phyloP scores from a whole-genome alignment of 2,888 invertebrate genomes.

The Hemistola chrysoprasaria region DNA sequence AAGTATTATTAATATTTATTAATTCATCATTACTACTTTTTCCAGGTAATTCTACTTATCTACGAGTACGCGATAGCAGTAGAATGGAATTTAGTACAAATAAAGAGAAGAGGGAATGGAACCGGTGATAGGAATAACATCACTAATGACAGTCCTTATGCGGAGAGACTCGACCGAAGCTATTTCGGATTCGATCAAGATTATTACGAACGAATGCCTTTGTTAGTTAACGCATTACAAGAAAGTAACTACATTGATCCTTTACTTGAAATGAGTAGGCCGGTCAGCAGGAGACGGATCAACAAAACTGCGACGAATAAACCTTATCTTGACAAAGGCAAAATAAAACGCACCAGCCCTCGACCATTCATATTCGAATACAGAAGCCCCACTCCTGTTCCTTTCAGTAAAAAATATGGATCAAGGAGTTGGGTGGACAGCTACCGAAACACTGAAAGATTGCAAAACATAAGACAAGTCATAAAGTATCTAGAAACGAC shows the following conservation, averaged over 20 bases:
- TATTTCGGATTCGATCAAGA: conserved; percentile 73
- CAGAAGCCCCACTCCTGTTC: conserved; percentile 61
- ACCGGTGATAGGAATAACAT: conserved; percentile 34
- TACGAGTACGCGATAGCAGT: conserved; percentile 76
- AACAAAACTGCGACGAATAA: conserved; percentile 29
- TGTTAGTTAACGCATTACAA: conserved; percentile 72
- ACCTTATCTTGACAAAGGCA: conserved; percentile 34
- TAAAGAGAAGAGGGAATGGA: conserved; percentile 36
- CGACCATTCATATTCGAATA: conserved; percentile 76
- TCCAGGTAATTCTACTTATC: conserved; percentile 78
- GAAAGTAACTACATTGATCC: conserved; percentile 64
- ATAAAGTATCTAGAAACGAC: conserved; percentile 72
- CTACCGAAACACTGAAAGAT: conserved; percentile 68
- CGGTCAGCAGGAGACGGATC: conserved; percentile 23
- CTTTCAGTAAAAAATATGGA: conserved; percentile 61
- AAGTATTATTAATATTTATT: conserved; percentile 1
- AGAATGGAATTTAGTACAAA: conserved; percentile 73
- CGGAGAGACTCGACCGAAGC: conserved; percentile 65
- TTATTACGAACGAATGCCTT: conserved; percentile 73
- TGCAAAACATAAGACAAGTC: conserved; percentile 69
- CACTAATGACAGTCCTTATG: conserved; percentile 53
- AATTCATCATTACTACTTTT: conserved; percentile 31
- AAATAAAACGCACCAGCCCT: conserved; percentile 68
- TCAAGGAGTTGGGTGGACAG: conserved; percentile 70
- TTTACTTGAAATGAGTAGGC: conserved; percentile 41